These are phyloP conservation scores for Lepidotrigona ventralis DNA, from an alignment of 1,140 invertebrate species.

Conservation along the genomic window DNA sequence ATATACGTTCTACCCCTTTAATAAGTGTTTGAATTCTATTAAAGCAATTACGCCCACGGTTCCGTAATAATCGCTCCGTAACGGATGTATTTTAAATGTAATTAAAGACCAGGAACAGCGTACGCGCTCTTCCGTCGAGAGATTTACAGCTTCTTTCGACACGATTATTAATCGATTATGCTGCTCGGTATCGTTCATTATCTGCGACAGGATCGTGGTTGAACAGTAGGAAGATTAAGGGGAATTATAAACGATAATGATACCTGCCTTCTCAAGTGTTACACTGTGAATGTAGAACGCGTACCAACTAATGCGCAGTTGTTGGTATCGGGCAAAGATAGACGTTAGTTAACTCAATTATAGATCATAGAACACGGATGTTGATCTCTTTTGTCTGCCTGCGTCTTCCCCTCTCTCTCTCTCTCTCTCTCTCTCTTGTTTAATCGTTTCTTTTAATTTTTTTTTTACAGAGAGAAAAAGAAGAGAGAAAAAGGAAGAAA, in stretches of 20 bases:
- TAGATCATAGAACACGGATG: constrained; percentile 32
- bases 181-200: constrained; percentile 18
- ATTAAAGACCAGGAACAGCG: background rate
- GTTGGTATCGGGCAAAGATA: constrained; percentile 13
- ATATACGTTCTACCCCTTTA: background rate
- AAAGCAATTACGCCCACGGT: background rate
- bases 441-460: background rate
- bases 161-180: constrained; percentile 32
- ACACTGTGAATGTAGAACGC: constrained; percentile 52
- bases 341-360: constrained; percentile 1
- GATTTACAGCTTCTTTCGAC: constrained; percentile 25
- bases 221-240: constrained; percentile 37
- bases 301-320: constrained; percentile 49
- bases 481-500: background rate
- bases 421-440: too few relatives aligned
- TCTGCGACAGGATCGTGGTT: constrained; percentile 13
- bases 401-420: background rate
- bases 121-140: background rate
- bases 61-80: background rate
- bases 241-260: constrained; percentile 52
- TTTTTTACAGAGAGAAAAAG: background rate
- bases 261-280: constrained; percentile 33
- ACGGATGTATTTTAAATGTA: constrained; percentile 1
- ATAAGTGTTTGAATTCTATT: background rate
- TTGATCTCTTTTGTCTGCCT: background rate